phyloP scores from a whole-genome alignment of 2,113 vertebrate genomes.

The Carassius carassius region DNA sequence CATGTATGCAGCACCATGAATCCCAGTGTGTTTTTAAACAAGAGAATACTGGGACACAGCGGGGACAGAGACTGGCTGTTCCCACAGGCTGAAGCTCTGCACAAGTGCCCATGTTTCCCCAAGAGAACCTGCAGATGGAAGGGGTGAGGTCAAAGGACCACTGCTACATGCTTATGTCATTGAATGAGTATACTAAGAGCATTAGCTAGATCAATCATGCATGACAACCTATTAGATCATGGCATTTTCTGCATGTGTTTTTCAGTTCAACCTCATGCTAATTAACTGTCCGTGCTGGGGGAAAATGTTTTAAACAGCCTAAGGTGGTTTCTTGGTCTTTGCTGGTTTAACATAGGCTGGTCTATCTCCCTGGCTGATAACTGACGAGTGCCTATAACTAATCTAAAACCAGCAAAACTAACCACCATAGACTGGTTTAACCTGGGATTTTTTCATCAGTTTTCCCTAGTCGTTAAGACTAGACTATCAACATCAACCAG shows the following conservation, averaged over 20 bases:
- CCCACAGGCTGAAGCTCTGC: slow-evolving; percentile 10
- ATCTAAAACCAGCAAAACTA: not conserved
- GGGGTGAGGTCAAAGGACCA: slow-evolving; percentile 19
- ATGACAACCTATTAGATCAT: slow-evolving; percentile 18
- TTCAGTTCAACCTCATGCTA: not conserved
- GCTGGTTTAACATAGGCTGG: not conserved
- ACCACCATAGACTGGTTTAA: not conserved
- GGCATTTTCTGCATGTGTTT: not conserved
- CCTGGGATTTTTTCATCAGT: not conserved
- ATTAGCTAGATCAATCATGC: slow-evolving; percentile 29
- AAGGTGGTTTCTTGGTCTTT: not conserved
- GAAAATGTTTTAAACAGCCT: not conserved
- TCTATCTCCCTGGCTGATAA: not conserved
- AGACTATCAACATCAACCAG: not conserved
- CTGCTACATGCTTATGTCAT: slow-evolving; percentile 8
- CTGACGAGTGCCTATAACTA: not conserved
- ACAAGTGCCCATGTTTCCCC: slow-evolving; percentile 19
- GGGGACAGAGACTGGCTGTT: not conserved
- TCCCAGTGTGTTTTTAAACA: not conserved
- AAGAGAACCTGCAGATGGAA: slow-evolving; percentile 29
- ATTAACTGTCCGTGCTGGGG: not conserved
- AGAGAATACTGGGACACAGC: slow-evolving; percentile 6
- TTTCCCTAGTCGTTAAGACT: not conserved
- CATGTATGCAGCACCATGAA: not conserved
- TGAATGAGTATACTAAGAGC: slow-evolving; percentile 8